Evolutionary conservation across 2,113 vertebrate genomes (phyloP), one percentile per base, ranked within the genome.

Genomic region (Chlorodrepanis virens): DNA sequence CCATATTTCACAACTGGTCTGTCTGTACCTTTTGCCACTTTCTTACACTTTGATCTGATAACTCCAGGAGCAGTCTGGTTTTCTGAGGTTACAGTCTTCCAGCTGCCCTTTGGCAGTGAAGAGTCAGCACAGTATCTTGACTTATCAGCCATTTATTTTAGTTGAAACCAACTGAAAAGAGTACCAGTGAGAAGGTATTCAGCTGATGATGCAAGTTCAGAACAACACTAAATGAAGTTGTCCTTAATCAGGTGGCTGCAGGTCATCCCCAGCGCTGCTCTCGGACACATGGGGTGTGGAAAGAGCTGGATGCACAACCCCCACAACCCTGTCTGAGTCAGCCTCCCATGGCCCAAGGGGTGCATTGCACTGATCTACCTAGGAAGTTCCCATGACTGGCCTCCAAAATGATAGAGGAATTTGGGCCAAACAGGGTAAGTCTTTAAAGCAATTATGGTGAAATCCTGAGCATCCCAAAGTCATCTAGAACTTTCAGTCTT

Each of bases 221-320:
- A 56, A n/a, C 19, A 29, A 23, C 71, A 52, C 33, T 53, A 79
- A 82, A 57, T 42, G 44, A 44, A 37, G 6, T 6, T 52, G 16
- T 23, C 54, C 37, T 64, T 12, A 42, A 25, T 39, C 50, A 83
- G 64, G 22, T 35, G 33, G n/a, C 53, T 37, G 31, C n/a, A 64
- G 53, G 44, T 81, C 40, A 40, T 24, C 5, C 9, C 27, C 6
- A 5, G 27, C 19, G 10, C 8, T 31, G 16, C n/a, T 64, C 17
- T 40, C 0, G 0, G 24, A 31, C 22, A 35, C 4, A 0, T 1
- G 17, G 20, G 11, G 24, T 57, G 47, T 10, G 45, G 47, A 37
- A n/a, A 0, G 1, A 7, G 6, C n/a, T 63, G 53, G 25, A 17
- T 50, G 27, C 17, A 37, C 10, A 12, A 15, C 6, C 4, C 20